Conservation (phyloP, 2,113 vertebrate species). For the Hyperoodon ampullatus region DNA sequence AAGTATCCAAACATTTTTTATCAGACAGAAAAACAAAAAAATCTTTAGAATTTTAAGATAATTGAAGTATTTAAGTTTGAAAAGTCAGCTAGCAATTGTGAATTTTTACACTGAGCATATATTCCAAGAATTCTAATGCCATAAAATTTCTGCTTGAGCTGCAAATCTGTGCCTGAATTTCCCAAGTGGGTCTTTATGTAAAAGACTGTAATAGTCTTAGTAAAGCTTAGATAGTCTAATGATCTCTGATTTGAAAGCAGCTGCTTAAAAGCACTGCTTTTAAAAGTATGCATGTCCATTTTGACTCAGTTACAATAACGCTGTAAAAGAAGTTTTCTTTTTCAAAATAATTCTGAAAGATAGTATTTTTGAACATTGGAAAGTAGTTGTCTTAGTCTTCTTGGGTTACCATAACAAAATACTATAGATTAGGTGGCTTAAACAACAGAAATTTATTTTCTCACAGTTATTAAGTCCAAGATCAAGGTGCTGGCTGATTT, state of each 20-base stretch:
- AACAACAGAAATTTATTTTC: background rate
- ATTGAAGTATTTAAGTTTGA: background rate
- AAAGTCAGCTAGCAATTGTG: background rate
- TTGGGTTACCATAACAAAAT: background rate
- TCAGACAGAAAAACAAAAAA: background rate
- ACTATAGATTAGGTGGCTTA: background rate
- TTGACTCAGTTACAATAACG: background rate
- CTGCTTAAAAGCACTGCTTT: background rate
- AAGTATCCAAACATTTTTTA: background rate
- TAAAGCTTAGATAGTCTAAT: background rate
- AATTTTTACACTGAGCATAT: background rate
- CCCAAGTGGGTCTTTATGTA: background rate
- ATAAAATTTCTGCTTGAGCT: background rate
- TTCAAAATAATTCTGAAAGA: conserved; percentile 23
- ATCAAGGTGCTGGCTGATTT: background rate
- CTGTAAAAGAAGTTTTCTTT: background rate
- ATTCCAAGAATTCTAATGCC: background rate
- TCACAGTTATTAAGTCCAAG: background rate
- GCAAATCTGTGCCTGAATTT: background rate
- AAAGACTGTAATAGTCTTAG: background rate
- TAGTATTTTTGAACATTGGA: background rate
- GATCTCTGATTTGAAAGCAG: conserved; percentile 16
- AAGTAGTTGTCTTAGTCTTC: background rate
- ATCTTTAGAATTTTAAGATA: conserved; percentile 27
- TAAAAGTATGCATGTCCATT: background rate